Conservation (phyloP, 2,888 invertebrate species). For the Lasioglossum marginatum region DNA sequence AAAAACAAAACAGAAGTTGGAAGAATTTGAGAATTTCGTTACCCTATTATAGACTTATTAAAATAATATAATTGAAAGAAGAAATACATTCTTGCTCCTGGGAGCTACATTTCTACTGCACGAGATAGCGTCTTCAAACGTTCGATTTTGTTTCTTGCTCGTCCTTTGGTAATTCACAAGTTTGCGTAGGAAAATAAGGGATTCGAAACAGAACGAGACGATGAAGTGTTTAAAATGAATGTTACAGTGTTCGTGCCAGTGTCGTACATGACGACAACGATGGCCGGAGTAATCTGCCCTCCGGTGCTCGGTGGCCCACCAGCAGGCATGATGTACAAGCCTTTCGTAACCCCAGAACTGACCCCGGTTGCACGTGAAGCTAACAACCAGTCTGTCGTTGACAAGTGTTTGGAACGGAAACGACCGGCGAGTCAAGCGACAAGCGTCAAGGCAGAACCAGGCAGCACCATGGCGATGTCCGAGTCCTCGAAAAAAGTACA, state of each 20-base stretch:
- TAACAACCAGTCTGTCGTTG: constrained; percentile 33
- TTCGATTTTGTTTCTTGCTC: background rate
- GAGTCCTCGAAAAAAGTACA: constrained; percentile 86
- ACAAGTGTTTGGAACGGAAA: constrained; percentile 66
- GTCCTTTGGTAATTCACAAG: background rate
- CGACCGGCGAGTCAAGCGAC: constrained; percentile 86
- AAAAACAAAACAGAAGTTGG: background rate
- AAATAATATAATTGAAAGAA: background rate
- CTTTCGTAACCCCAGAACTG: constrained; percentile 83
- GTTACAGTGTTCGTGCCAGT: constrained; percentile 83
- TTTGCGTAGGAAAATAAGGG: background rate
- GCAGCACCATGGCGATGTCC: constrained; percentile 86
- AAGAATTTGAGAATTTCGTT: background rate
- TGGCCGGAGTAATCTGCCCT: constrained; percentile 87
- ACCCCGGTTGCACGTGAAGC: constrained; percentile 59
- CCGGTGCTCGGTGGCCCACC: constrained; percentile 82
- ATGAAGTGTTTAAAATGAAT: background rate
- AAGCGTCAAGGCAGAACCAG: constrained; percentile 86
- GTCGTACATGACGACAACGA: constrained; percentile 85
- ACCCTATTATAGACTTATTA: background rate
- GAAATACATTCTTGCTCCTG: background rate
- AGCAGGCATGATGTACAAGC: constrained; percentile 87
- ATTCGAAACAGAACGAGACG: background rate
- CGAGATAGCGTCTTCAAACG: background rate
- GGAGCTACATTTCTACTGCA: background rate